These are phyloP conservation scores for Drymodes brunneopygia DNA, from an alignment of 2,113 vertebrate genomes.

Conservation along the genomic window DNA sequence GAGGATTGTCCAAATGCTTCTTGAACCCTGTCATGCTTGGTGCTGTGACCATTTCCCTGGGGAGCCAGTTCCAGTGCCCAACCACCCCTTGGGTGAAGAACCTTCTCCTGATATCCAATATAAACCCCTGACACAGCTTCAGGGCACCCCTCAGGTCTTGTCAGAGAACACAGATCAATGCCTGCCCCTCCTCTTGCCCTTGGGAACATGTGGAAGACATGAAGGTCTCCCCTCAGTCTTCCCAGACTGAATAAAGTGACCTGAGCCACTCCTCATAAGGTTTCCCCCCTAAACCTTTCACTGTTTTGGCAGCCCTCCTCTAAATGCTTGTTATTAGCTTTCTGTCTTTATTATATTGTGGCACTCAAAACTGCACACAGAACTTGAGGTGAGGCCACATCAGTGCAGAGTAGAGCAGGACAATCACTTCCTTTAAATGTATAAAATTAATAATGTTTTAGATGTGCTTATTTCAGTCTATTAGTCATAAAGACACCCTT, in stretches of 20 bases:
- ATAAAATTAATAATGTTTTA: background rate
- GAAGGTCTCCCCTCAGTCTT: background rate
- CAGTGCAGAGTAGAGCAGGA: background rate
- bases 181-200: background rate
- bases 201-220: background rate
- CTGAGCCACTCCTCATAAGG: accelerated
- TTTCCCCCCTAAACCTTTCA: background rate
- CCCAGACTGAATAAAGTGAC: background rate
- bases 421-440: background rate
- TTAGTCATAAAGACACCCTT: background rate
- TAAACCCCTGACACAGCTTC: background rate
- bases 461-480: background rate
- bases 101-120: background rate
- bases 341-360: background rate
- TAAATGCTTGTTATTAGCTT: background rate
- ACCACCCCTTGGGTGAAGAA: background rate
- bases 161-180: background rate
- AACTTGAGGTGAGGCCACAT: background rate
- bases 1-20: background rate
- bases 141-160: background rate
- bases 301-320: background rate
- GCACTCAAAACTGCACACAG: background rate
- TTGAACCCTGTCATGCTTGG: background rate
- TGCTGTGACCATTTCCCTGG: background rate
- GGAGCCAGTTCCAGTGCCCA: background rate